Percentiles rank a stretch among this genome's conserved stretches.
Conservation (phyloP, 2,113 vertebrate species). For the Syrrhaptes paradoxus region DNA sequence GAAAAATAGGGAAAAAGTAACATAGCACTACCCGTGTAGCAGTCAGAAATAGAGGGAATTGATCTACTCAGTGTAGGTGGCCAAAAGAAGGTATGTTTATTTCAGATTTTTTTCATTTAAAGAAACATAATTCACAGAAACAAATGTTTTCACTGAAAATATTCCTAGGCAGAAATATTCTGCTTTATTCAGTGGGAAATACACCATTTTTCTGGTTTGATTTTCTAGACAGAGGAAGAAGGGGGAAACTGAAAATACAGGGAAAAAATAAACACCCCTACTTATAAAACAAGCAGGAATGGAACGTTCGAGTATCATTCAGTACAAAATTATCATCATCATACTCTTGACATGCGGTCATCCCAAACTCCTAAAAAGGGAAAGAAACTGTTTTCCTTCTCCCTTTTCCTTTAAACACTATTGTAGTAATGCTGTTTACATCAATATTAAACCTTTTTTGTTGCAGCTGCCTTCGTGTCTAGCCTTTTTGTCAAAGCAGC, state of each 20-base stretch:
- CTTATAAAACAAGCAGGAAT: neutral
- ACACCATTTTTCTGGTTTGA: rapidly evolving
- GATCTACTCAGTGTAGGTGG: neutral
- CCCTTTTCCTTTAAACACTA: neutral
- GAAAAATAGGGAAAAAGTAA: neutral
- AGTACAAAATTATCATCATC: neutral
- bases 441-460: neutral
- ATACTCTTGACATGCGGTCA: neutral
- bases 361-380: neutral
- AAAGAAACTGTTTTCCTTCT: neutral
- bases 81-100: neutral
- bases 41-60: neutral
- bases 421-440: neutral
- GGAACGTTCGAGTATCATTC: neutral
- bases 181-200: neutral
- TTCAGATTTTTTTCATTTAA: neutral
- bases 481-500: neutral
- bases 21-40: neutral
- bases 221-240: neutral
- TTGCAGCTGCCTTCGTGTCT: neutral
- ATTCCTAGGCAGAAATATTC: neutral
- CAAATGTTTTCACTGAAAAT: neutral
- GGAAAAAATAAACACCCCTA: neutral
- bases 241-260: neutral
- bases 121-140: neutral